A percentile compares a stretch with the other conserved stretches of the same genome.
These are phyloP conservation scores for Penaeus vannamei DNA, from an alignment of 1,140 invertebrate genomes.

Conservation along the genomic window DNA sequence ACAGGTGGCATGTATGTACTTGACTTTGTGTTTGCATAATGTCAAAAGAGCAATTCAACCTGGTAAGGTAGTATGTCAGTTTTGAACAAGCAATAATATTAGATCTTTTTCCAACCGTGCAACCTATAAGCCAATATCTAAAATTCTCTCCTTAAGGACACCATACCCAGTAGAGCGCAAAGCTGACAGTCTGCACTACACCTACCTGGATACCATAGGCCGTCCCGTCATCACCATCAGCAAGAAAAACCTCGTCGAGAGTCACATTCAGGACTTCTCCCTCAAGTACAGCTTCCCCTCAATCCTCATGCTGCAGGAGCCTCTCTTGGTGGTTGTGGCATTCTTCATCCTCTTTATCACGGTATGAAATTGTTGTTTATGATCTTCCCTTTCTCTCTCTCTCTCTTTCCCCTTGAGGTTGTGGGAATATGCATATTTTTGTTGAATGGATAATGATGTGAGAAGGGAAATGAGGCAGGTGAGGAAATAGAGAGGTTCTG, in stretches of 20 bases:
- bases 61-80: too few relatives aligned
- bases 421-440: not conserved
- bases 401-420: too few relatives aligned
- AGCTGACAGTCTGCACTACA: slow-evolving; percentile 86
- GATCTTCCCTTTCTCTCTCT: too few relatives aligned
- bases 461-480: too few relatives aligned
- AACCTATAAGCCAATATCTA: too few relatives aligned
- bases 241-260: slow-evolving; percentile 94
- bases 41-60: too few relatives aligned
- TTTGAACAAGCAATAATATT: too few relatives aligned
- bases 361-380: slow-evolving; percentile 29
- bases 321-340: slow-evolving; percentile 88
- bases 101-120: too few relatives aligned
- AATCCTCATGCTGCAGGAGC: slow-evolving; percentile 88
- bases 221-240: slow-evolving; percentile 88
- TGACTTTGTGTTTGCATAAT: too few relatives aligned
- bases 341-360: slow-evolving; percentile 92
- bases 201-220: slow-evolving; percentile 96
- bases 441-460: too few relatives aligned
- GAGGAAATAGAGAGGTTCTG: too few relatives aligned
- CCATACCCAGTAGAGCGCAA: slow-evolving; percentile 86
- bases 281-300: slow-evolving; percentile 70
- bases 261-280: slow-evolving; percentile 93
- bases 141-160: slow-evolving; percentile 70
- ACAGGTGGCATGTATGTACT: not conserved